These are phyloP conservation scores for Pseudococcus longispinus DNA, from an alignment of 2,888 invertebrate species.

Conservation along the genomic window DNA sequence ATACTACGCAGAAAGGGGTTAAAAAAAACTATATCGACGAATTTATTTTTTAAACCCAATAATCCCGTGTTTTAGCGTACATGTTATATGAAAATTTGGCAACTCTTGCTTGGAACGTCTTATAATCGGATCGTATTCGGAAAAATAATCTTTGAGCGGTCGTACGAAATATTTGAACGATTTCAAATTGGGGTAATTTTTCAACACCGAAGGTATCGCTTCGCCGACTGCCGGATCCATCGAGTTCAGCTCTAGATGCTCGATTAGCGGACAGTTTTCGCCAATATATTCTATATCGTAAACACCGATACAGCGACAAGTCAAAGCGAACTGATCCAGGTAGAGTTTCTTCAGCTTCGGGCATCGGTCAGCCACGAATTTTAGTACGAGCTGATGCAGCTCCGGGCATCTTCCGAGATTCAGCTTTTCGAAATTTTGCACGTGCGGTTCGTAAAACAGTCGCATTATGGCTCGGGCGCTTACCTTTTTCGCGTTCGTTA, in stretches of 20 bases:
- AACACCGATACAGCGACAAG: conserved; percentile 43
- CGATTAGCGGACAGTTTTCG: conserved; percentile 7
- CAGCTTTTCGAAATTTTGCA: conserved; percentile 46
- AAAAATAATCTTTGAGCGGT: conserved; percentile 49
- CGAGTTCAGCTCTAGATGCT: conserved; percentile 43
- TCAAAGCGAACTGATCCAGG: conserved; percentile 45
- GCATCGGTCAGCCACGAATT: conserved; percentile 47
- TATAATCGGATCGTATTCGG: conserved; percentile 47
- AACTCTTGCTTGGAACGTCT: conserved; percentile 28
- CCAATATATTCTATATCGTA: conserved; percentile 43
- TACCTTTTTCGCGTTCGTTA: conserved; percentile 40
- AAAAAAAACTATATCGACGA: not conserved
- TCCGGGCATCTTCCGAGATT: conserved; percentile 49
- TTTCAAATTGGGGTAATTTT: conserved; percentile 42
- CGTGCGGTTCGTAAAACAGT: conserved; percentile 45
- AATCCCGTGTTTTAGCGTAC: conserved; percentile 31
- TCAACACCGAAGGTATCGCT: conserved; percentile 38
- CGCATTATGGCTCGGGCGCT: conserved; percentile 51
- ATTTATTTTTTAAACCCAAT: conserved; percentile 21
- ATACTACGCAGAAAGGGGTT: not conserved
- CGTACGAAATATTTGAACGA: conserved; percentile 50
- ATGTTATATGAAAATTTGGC: conserved; percentile 23
- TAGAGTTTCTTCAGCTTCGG: conserved; percentile 33
- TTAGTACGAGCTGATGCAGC: conserved; percentile 49
- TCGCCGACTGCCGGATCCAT: conserved; percentile 44